phyloP scores from a whole-genome alignment of 2,797 vertebrate species.

The Mormyrops boulengeri region DNA sequence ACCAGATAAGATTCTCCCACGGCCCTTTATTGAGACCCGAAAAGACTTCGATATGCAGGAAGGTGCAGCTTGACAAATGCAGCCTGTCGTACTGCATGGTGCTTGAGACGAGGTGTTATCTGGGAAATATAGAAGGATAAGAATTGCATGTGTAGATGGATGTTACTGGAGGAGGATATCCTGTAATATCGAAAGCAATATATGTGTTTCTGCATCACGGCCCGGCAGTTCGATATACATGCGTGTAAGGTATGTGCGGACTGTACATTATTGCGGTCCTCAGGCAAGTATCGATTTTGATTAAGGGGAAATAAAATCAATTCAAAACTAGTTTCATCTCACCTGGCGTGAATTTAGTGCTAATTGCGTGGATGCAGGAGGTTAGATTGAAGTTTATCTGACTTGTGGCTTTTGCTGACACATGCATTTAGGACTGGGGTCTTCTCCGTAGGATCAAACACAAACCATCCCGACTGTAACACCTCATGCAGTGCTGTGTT shows the following conservation, averaged over 20 bases:
- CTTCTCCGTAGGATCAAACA: slow-evolving; percentile 34
- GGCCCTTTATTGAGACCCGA: slow-evolving; percentile 25
- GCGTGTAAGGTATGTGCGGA: background rate
- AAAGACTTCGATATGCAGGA: slow-evolving; percentile 9
- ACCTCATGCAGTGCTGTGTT: background rate
- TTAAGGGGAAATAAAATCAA: slow-evolving; percentile 13
- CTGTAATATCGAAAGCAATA: background rate
- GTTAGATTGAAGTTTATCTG: slow-evolving; percentile 5
- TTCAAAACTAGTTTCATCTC: slow-evolving; percentile 7
- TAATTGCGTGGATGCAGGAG: background rate
- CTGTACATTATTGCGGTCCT: background rate
- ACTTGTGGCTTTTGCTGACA: slow-evolving; percentile 50
- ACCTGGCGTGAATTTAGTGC: background rate
- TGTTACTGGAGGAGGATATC: background rate
- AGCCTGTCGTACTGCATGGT: background rate
- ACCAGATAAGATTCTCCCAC: slow-evolving; percentile 36
- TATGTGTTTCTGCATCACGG: background rate
- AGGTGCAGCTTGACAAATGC: background rate
- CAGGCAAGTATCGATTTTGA: slow-evolving; percentile 10
- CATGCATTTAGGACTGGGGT: slow-evolving; percentile 55
- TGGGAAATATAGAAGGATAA: background rate
- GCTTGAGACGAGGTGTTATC: background rate
- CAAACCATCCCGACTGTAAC: background rate
- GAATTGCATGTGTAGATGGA: background rate
- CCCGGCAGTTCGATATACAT: background rate